Evolutionary conservation across 35 echinoderm and acorn worm species (phyloP), one percentile per base, ranked within the genome.

Genomic region (Ptychodera flava): DNA sequence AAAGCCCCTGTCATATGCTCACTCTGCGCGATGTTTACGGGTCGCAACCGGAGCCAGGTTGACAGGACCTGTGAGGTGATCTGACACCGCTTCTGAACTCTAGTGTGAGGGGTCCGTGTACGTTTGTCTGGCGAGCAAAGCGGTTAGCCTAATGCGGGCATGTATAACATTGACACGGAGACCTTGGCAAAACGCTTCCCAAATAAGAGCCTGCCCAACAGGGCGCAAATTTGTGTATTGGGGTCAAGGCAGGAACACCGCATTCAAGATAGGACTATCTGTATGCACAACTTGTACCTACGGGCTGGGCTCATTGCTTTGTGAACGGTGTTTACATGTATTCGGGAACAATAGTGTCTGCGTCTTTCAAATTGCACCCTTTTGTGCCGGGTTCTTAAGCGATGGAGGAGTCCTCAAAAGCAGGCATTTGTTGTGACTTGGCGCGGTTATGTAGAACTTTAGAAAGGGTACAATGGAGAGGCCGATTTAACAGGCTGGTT

Each of bases 301-400:
- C 22, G 45, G 45, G 45, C 45, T 22, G 45, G 22, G 45, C 45
- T 64, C 45, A 12, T 12, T 64, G 6, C 6, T 12, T 64, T 64
- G 45, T 64, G 45, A 64, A 64, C 45, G 45, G 45, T 64, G 45
- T 64, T 64, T 64, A 64, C 45, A 64, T 64, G n/a, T 64, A 64
- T 64, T 6, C 45, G 6, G 6, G 45, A 22, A 64, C 45, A 64
- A 64, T 64, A 64, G 6, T 64, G 45, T 64, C 45, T 64, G 45
- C 6, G 6, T 22, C 22, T 64, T 64, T 64, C 45, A 64, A 64
- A 64, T 12, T 64, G 45, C 45, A 22, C 45, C 45, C 45, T 64
- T 64, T 64, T 64, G 45, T 64, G 22, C 45, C 6, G 45, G 45
- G 45, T 64, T 64, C 45, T 64, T 12, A 64, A 64, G 45, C 6